Conservation (phyloP, 2,797 vertebrate species). For the Hippopotamyrus pictus region DNA sequence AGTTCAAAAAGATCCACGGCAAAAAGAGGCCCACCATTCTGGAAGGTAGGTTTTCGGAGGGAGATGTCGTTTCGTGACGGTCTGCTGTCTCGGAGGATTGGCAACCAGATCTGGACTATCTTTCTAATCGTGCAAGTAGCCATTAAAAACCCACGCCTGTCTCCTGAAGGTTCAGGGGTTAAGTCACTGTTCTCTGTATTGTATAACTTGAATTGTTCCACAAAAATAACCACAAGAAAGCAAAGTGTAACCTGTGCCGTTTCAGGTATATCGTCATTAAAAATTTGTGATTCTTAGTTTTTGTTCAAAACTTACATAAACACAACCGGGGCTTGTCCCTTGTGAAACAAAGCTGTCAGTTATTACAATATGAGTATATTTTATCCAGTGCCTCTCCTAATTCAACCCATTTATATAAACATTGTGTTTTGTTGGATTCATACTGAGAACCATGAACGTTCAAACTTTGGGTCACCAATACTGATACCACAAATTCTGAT, state of each 20-base stretch:
- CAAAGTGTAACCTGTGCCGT: not conserved
- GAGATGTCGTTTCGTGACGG: not conserved
- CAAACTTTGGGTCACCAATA: not conserved
- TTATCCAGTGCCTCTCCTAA: not conserved
- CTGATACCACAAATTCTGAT: not conserved
- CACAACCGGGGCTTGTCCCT: not conserved
- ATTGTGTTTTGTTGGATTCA: not conserved
- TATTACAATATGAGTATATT: not conserved
- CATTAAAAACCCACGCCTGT: not conserved
- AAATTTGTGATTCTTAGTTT: not conserved
- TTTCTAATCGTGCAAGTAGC: not conserved
- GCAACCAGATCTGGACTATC: not conserved
- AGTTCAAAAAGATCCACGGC: conserved; percentile 74
- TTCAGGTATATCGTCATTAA: not conserved
- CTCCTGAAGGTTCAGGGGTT: not conserved
- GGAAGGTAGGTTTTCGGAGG: conserved; percentile 66
- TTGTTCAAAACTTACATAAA: not conserved
- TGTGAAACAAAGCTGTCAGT: not conserved
- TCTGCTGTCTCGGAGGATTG: not conserved
- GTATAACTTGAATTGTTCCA: not conserved
- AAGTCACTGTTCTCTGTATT: not conserved
- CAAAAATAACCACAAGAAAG: not conserved
- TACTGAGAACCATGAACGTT: not conserved
- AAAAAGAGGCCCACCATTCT: conserved; percentile 80
- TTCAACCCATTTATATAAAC: not conserved